A percentile compares a stretch with the other conserved stretches of the same genome.
These are phyloP conservation scores for Micoletzkya japonica DNA, from an alignment of 2,888 invertebrate species.

Conservation along the genomic window DNA sequence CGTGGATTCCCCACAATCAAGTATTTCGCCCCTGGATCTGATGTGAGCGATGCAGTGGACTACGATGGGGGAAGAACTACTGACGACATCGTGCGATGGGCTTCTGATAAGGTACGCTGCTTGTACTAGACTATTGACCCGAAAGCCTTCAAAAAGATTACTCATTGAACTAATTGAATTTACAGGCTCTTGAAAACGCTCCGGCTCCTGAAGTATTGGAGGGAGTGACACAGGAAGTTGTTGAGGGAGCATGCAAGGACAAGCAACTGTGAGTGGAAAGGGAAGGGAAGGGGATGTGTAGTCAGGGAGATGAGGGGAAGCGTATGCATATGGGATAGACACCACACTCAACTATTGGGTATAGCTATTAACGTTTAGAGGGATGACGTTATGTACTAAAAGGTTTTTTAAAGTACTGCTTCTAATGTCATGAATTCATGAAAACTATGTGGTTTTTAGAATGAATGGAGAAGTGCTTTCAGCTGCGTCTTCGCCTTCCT, in stretches of 20 bases:
- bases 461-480: background rate
- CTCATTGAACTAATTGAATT: background rate
- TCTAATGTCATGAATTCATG: background rate
- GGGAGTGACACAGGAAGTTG: constrained; percentile 69
- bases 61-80: constrained; percentile 91
- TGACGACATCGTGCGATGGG: constrained; percentile 85
- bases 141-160: background rate
- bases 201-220: constrained; percentile 86
- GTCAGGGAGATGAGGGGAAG: background rate
- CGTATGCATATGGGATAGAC: background rate
- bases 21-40: constrained; percentile 71
- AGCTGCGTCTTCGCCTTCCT: constrained; percentile 84
- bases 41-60: constrained; percentile 71
- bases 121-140: background rate
- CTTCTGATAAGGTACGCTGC: constrained; percentile 63
- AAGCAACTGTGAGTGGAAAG: constrained; percentile 70
- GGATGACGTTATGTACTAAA: too few species aligned
- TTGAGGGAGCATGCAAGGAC: constrained; percentile 79
- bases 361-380: background rate
- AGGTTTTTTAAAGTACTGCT: too few species aligned
- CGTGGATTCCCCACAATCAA: constrained; percentile 96
- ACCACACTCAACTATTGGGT: background rate
- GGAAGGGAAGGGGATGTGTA: background rate
- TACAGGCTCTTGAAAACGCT: constrained; percentile 75
- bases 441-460: background rate